These are phyloP conservation scores for Gopherus flavomarginatus DNA, from an alignment of 2,113 vertebrate species.

Conservation along the genomic window DNA sequence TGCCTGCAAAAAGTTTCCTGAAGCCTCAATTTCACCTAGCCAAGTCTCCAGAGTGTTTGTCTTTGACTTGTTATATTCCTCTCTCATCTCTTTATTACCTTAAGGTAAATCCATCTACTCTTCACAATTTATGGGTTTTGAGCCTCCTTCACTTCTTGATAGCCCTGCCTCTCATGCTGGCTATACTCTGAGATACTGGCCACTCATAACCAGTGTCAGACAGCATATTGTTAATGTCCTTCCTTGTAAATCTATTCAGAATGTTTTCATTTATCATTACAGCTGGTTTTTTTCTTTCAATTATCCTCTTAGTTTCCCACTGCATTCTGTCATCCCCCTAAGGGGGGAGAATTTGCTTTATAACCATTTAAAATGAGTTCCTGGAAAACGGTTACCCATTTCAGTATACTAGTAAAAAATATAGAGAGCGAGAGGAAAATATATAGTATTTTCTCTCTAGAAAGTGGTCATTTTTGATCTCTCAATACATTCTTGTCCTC, in stretches of 20 bases:
- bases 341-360: neutral
- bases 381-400: slow-evolving; percentile 11
- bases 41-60: neutral
- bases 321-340: neutral
- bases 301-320: slow-evolving; percentile 10
- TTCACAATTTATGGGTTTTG: neutral
- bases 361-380: slow-evolving; percentile 14
- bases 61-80: neutral
- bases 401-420: neutral
- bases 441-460: neutral
- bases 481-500: neutral
- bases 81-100: neutral
- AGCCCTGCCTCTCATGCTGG: neutral
- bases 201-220: neutral
- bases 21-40: neutral
- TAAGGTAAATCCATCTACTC: neutral
- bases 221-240: neutral
- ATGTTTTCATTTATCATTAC: neutral
- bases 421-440: neutral
- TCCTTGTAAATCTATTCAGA: neutral
- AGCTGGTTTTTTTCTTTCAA: neutral
- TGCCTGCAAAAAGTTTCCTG: slow-evolving; percentile 16
- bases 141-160: neutral
- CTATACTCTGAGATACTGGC: neutral
- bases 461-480: neutral